Evolutionary conservation across 2,113 vertebrate species (phyloP), one percentile per base, ranked within the genome.

Genomic region (Silurus glanis): DNA sequence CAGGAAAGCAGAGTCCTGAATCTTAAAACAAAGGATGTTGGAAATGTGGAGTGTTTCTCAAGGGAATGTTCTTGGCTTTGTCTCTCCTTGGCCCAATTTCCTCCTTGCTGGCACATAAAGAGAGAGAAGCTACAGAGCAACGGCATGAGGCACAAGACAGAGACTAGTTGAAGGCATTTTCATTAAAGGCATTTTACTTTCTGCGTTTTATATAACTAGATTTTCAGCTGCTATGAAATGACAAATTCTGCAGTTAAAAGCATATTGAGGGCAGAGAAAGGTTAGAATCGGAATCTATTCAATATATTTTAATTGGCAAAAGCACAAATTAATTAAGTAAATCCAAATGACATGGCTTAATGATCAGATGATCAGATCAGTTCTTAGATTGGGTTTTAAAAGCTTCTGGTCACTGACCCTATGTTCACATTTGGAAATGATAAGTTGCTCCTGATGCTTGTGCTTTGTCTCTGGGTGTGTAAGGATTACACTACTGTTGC

Each of bases 1-100:
- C 85, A 71, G 87, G 89, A 87, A 83, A 87, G 80, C 78, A 85
- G 80, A 90, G 75, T 91, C 72, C 90, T 89, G 86, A 88, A 90
- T 87, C 88, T 91, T 92, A 92, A 91, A 89, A 89, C 88, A 93
- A 93, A 93, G 92, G 92, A 92, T 45, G 80, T 85, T 53, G 80
- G 83, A 91, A 90, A 93, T 92, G 91, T 92, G 89, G 92, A 91
- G 92, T 90, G 89, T 92, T 92, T 95, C 93, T 90, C 90, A 75
- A 9, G 92, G 94, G 92, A 91, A 80, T 82, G 88, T 89, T 88
- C 79, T 53, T 81, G 80, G 90, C 89, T 92, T 91, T 91, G 90
- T 89, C 89, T 91, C 88, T 90, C 84, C 25, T 83, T 92, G 93
- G 92, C 92, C 94, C 91, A 94, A 81, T 94, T 94, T 94, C 85